Percentiles rank a stretch among this genome's conserved stretches.
Conservation (phyloP, 2,797 vertebrate species). For the Huso huso region DNA sequence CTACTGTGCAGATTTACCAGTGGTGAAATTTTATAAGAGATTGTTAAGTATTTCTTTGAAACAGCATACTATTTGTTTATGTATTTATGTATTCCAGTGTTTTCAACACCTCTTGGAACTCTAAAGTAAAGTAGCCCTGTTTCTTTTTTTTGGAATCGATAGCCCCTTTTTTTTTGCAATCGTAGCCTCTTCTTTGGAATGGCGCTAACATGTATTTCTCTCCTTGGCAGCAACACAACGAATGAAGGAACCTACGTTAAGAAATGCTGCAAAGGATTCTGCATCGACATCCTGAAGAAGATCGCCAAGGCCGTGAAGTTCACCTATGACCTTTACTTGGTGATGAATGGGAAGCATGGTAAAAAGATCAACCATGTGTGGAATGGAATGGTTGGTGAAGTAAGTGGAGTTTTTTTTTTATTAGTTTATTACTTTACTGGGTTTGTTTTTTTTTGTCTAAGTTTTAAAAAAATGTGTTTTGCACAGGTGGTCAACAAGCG, state of each 20-base stretch:
- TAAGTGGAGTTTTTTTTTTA: constrained; percentile 44
- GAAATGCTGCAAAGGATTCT: constrained; percentile 98
- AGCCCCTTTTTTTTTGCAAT: too few species aligned
- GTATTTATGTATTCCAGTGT: too few species aligned
- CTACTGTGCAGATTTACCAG: too few species aligned
- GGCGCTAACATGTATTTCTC: constrained; percentile 20
- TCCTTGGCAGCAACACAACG: constrained; percentile 74
- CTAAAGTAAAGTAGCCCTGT: too few species aligned
- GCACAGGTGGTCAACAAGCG: constrained; percentile 88
- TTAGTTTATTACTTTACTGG: too few species aligned
- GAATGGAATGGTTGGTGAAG: constrained; percentile 98
- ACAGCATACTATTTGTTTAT: too few species aligned
- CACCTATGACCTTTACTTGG: constrained; percentile 95
- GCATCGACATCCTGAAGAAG: constrained; percentile 96
- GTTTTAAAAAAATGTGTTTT: not conserved
- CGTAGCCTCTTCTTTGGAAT: too few species aligned
- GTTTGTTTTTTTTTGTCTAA: constrained; percentile 2
- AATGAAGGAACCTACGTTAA: constrained; percentile 86
- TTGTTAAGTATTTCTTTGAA: too few species aligned
- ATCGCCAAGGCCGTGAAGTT: constrained; percentile 92
- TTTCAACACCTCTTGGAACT: too few species aligned
- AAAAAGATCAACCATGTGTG: constrained; percentile 97
- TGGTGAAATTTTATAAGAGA: too few species aligned
- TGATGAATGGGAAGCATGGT: constrained; percentile 95
- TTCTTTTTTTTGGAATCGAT: too few species aligned